Percentiles rank a stretch among this genome's conserved stretches.
These are phyloP conservation scores for Holcopasites calliopsidis DNA, from an alignment of 1,140 invertebrate genomes.

Conservation along the genomic window DNA sequence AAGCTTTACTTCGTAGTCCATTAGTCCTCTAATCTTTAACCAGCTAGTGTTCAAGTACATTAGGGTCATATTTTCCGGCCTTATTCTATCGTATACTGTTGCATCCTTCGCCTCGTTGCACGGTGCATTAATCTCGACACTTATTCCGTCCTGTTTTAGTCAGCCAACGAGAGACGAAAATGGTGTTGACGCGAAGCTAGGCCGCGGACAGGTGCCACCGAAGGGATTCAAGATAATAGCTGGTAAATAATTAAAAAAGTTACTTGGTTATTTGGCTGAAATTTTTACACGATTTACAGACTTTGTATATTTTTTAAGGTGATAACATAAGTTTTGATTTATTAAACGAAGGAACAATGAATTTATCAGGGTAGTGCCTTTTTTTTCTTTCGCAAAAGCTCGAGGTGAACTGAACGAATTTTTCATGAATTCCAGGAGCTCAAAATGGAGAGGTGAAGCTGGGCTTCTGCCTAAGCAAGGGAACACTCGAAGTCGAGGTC, in stretches of 20 bases:
- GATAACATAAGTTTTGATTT: no score
- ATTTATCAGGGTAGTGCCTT: not conserved
- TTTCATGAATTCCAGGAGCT: slow-evolving; percentile 77
- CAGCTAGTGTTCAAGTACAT: not conserved
- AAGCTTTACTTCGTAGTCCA: not conserved
- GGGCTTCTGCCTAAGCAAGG: slow-evolving; percentile 93
- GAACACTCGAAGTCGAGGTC: slow-evolving; percentile 94
- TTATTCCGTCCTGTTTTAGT: slow-evolving; percentile 49
- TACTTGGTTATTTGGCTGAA: no score
- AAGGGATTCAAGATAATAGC: slow-evolving; percentile 83
- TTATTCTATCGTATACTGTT: not conserved
- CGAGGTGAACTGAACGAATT: not conserved
- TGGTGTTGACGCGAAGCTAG: slow-evolving; percentile 81
- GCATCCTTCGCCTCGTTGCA: not conserved
- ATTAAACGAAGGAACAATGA: no score
- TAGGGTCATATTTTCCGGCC: not conserved
- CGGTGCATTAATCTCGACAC: not conserved
- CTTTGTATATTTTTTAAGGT: no score
- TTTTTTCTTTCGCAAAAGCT: not conserved
- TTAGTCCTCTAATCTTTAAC: not conserved
- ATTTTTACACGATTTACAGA: no score
- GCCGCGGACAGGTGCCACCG: slow-evolving; percentile 89
- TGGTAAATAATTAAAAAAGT: slow-evolving; percentile 62
- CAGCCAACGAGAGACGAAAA: slow-evolving; percentile 72
- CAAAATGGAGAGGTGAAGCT: slow-evolving; percentile 91